Evolutionary conservation across 2,888 invertebrate genomes (phyloP), one percentile per base, ranked within the genome.

Genomic region (Stenchaetothrips biformis): DNA sequence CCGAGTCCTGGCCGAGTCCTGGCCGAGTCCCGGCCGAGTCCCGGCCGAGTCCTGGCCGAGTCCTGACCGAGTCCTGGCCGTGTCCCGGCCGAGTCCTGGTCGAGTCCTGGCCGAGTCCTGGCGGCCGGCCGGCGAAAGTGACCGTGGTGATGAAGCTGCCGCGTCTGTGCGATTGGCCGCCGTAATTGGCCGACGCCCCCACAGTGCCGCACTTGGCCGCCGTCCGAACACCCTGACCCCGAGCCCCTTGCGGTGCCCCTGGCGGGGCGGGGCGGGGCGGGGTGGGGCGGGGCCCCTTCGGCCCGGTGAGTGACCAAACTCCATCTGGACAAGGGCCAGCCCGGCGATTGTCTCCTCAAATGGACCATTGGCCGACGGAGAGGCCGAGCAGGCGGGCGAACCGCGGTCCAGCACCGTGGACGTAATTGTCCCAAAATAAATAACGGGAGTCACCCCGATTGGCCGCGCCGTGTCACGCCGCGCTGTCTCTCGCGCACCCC

Each of bases 391-490:
- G 1, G 59, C 59, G 18, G 59, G 13, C 13, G 59, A 16, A 18
- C 0, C 59, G 59, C 59, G 6, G 59, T 13, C 59, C 59, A 13
- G 59, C 59, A 6, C 67, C 25, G 67, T 21, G n/a, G 37, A 37
- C 37, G 67, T 74, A 74, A 74, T 74, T 74, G 67, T 25, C 25
- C 67, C 67, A 74, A 74, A 74, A 74, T 74, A 74, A 74, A 74
- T 74, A 74, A 74, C 67, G 67, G 67, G 37, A 37, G 37, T 1
- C 37, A 37, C 37, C 37, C 37, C 37, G 37, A 37, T 37, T 37
- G 37, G 37, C 37, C 4, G 37, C 37, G 37, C 37, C 37, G 37
- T 37, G 37, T 37, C 37, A 1, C 37, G 37, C 4, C 37, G 37
- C 37, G 1, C 37, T 4, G 37, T 37, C 37, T 37, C 37, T 37